A percentile compares a stretch with the other conserved stretches of the same genome.
Evolutionary conservation across 2,797 vertebrate genomes (phyloP).

Genomic region (Pterois miles): DNA sequence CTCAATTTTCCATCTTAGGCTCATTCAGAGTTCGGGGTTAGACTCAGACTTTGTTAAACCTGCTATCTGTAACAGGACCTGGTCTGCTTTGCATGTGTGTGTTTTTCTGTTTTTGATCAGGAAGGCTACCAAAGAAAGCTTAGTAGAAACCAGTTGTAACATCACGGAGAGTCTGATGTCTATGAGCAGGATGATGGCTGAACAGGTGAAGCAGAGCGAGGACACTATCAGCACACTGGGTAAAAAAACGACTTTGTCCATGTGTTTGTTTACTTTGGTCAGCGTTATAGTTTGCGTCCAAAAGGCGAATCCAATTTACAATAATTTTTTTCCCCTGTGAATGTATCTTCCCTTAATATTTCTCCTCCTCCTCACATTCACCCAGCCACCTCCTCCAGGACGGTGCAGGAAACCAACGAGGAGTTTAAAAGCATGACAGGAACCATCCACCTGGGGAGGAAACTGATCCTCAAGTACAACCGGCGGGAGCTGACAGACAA

Average conservation of each 20-base stretch:
- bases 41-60: background rate
- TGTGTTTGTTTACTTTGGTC: background rate
- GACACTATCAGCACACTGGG: conserved; percentile 90
- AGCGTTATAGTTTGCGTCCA: background rate
- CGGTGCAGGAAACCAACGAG: conserved; percentile 92
- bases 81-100: conserved; percentile 21
- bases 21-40: too few relatives aligned
- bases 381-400: conserved; percentile 90
- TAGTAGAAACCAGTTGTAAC: conserved; percentile 90
- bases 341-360: background rate
- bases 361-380: background rate
- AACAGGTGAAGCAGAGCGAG: conserved; percentile 93
- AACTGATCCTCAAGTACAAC: conserved; percentile 96
- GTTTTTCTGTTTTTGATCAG: conserved; percentile 69
- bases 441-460: conserved; percentile 92
- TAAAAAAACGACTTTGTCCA: conserved; percentile 58
- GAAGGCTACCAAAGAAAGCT: conserved; percentile 90
- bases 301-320: background rate
- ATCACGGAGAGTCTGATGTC: conserved; percentile 95
- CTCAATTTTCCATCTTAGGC: too few relatives aligned
- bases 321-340: background rate
- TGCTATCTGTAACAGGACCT: background rate
- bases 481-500: conserved; percentile 95
- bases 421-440: conserved; percentile 96
- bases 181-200: conserved; percentile 95